Conservation (phyloP, 2,888 invertebrate species). For the Xylota sylvarum region DNA sequence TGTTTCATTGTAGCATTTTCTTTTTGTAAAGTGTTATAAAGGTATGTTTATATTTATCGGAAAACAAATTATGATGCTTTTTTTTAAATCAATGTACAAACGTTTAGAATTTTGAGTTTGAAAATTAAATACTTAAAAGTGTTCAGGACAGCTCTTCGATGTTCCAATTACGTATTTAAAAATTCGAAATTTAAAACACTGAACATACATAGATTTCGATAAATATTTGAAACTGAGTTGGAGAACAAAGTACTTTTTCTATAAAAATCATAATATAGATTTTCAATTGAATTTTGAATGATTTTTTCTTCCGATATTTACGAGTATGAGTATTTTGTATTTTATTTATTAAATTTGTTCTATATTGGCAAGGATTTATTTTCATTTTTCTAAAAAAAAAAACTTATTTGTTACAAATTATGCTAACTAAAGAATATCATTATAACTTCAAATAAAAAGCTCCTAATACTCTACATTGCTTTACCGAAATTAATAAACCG, state of each 20-base stretch:
- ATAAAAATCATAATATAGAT: conserved; percentile 3
- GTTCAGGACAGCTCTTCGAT: no score
- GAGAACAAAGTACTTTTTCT: background rate
- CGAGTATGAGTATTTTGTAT: conserved; percentile 3
- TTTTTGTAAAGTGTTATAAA: conserved; percentile 58
- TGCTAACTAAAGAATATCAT: conserved; percentile 1
- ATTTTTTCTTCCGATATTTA: conserved; percentile 28
- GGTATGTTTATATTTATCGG: conserved; percentile 18
- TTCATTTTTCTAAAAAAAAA: conserved; percentile 16
- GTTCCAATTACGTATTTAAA: background rate
- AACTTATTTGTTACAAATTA: conserved; percentile 19
- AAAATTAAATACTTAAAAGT: background rate
- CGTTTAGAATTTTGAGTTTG: background rate
- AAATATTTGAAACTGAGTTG: background rate
- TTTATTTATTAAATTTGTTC: conserved; percentile 51
- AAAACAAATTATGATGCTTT: background rate
- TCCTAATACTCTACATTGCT: conserved; percentile 10
- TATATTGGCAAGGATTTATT: conserved; percentile 74
- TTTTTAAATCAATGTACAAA: background rate
- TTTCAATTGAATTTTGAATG: background rate
- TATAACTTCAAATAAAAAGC: background rate
- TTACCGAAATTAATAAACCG: background rate
- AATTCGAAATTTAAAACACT: background rate
- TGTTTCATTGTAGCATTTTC: conserved; percentile 62
- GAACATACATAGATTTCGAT: background rate